These are phyloP conservation scores for Anthoptus insignis DNA, from an alignment of 2,888 invertebrate genomes.

Conservation along the genomic window DNA sequence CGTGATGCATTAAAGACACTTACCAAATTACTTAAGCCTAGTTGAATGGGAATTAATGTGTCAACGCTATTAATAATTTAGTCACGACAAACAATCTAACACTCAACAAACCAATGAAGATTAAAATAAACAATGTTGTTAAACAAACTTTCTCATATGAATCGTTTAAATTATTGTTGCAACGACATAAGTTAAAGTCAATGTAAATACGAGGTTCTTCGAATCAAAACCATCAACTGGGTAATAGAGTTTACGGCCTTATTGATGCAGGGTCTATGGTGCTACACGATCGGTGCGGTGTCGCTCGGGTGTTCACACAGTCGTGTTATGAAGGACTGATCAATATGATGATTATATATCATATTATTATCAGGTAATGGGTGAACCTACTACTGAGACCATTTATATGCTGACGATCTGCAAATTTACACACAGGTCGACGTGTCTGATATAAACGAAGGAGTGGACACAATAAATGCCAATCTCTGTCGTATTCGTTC, in stretches of 20 bases:
- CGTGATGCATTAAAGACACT: no score
- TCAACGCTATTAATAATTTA: no score
- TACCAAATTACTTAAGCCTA: no score
- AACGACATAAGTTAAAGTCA: slow-evolving; percentile 78
- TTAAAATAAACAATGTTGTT: slow-evolving; percentile 63
- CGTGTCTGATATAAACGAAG: not conserved
- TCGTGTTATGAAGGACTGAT: not conserved
- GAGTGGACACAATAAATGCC: no score
- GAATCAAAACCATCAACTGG: slow-evolving; percentile 81
- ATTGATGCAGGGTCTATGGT: slow-evolving; percentile 60
- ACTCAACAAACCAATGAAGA: slow-evolving; percentile 55
- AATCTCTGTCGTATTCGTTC: no score
- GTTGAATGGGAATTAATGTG: no score
- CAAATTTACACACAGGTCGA: no score
- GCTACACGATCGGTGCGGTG: slow-evolving; percentile 34
- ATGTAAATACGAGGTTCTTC: slow-evolving; percentile 79
- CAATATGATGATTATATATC: no score
- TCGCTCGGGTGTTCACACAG: slow-evolving; percentile 4
- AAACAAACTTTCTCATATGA: slow-evolving; percentile 53
- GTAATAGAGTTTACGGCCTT: slow-evolving; percentile 77
- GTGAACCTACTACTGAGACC: no score
- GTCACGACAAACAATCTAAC: no score
- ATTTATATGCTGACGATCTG: no score
- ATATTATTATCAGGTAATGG: no score
- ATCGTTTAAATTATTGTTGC: slow-evolving; percentile 71